Base-by-base conservation (phyloP, 2,888 invertebrate species). In the Odontocerum albicorne region DNA sequence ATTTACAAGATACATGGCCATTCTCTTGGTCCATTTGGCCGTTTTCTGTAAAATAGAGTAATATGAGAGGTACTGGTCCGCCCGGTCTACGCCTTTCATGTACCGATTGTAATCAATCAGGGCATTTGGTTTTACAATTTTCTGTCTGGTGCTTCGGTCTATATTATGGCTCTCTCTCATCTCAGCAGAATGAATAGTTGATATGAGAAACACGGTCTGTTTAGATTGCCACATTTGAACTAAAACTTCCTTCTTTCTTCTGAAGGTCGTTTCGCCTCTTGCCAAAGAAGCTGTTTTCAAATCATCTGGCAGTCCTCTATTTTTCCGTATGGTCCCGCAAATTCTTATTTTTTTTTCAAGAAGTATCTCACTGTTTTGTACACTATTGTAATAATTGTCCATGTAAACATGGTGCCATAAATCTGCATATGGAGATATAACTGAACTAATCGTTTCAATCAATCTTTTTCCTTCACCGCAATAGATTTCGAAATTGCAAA, bases 31-130 rank as follows among this genome's bases (percentile, higher is more conserved):
- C 51, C 49, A 52, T 22, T 55, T 55, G 44, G 27, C 45, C 4
- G 50, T 50, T 31, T 22, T 39, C 44, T 50, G 17, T 35, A 46
- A 17, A 19, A 61, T 55, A n/a, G 51, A 52, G 27, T 59, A 61
- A 31, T 62, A 61, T 12, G 49, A 60, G 7, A 60, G 21, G 50
- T 53, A 62, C 43, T 62, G 59, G 52, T 62, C 60, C 20, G 62
- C 62, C 7, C 58, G 49, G 47, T 61, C 59, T 16, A 61, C 55
- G 13, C 62, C 60, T 27, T 61, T 62, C 62, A 60, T 63, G 43
- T 49, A 62, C 53, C 57, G 42, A 50, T 64, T 64, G 10, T 63
- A 63, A 21, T 62, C 61, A 8, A 57, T 53, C 27, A 62, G 46
- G 35, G 51, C 4, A 17, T 55, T 35, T 10, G 60, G 61, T 55